Percentiles rank a stretch among this genome's conserved stretches.
Evolutionary conservation across 1,140 invertebrate species (phyloP).

Genomic region (Carposina sasakii): DNA sequence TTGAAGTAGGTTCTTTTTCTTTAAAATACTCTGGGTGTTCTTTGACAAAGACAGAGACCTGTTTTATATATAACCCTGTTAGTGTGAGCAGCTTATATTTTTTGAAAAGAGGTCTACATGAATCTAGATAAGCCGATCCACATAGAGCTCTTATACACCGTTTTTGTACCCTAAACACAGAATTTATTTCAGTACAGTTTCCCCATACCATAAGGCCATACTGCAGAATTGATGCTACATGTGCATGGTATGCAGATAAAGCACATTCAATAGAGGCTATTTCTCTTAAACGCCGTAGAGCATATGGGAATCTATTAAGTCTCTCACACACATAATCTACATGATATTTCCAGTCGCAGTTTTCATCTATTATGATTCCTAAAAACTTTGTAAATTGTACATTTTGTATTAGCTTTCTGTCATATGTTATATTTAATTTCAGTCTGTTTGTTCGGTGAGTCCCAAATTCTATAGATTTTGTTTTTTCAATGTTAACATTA

Average conservation of each 20-base stretch:
- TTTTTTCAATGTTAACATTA: not conserved
- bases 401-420: slow-evolving; percentile 35
- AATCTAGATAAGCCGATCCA: not conserved
- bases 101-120: slow-evolving; percentile 1
- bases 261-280: not conserved
- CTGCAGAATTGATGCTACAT: not conserved
- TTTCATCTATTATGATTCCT: not conserved
- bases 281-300: not conserved
- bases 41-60: not conserved
- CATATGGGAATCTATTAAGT: not conserved
- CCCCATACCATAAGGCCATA: slow-evolving; percentile 1
- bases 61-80: not conserved
- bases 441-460: not conserved
- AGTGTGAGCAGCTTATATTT: not conserved
- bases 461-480: not conserved
- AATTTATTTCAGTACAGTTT: not conserved
- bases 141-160: not conserved
- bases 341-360: slow-evolving; percentile 1
- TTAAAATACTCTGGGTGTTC: not conserved
- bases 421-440: slow-evolving; percentile 26
- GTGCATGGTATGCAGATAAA: not conserved
- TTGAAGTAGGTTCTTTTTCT: too few species aligned
- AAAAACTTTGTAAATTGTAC: slow-evolving; percentile 21
- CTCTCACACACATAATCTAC: not conserved
- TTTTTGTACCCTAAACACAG: not conserved